Evolutionary conservation across 2,797 vertebrate genomes (phyloP).

Genomic region (Syngnathus acus): DNA sequence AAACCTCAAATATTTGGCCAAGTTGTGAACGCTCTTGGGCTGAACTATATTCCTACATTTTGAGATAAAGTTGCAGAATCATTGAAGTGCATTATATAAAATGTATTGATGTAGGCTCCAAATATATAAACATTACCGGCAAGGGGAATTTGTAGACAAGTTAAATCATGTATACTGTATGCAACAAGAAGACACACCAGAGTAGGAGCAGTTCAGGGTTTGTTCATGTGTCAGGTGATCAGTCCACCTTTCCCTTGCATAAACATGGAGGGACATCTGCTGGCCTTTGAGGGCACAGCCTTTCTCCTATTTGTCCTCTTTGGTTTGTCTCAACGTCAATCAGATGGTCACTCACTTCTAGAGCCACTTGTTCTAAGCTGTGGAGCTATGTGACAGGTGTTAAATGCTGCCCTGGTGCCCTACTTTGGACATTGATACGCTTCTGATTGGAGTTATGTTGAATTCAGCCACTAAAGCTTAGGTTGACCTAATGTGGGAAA

Average conservation of each 20-base stretch:
- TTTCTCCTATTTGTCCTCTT: slow-evolving; percentile 11
- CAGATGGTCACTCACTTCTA: slow-evolving; percentile 22
- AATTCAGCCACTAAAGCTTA: slow-evolving; percentile 3
- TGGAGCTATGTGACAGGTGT: slow-evolving; percentile 15
- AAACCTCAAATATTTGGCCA: too few species aligned
- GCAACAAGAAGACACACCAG: neutral
- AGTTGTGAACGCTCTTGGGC: neutral
- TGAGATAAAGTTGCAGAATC: neutral
- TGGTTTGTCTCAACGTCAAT: slow-evolving; percentile 28
- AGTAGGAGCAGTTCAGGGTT: neutral
- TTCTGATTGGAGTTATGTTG: neutral
- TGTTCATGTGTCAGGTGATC: slow-evolving; percentile 31
- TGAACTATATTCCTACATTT: neutral
- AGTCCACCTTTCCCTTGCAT: slow-evolving; percentile 39
- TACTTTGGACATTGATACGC: slow-evolving; percentile 9
- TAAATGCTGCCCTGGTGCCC: slow-evolving; percentile 12
- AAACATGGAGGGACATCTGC: slow-evolving; percentile 71
- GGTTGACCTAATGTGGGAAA: slow-evolving; percentile 8
- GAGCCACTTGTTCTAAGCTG: slow-evolving; percentile 13
- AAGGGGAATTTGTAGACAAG: neutral
- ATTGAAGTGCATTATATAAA: neutral
- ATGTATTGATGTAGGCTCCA: neutral
- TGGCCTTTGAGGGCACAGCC: slow-evolving; percentile 60
- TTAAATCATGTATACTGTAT: neutral
- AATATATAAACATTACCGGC: neutral